phyloP scores from a whole-genome alignment of 2,113 vertebrate species.

The Tyto alba region DNA sequence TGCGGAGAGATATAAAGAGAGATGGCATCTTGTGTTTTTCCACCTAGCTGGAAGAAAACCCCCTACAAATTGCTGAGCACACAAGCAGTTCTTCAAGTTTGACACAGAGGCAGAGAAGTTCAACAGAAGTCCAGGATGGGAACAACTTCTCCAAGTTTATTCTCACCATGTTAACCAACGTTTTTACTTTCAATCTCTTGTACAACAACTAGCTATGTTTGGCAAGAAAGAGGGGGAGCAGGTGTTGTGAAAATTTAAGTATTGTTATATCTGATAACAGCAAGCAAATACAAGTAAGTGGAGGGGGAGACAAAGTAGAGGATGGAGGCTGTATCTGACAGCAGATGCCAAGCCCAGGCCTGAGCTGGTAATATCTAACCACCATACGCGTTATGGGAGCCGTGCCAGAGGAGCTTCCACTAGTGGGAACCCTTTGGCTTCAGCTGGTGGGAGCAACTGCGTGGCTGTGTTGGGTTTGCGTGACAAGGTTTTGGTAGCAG shows the following conservation, averaged over 20 bases:
- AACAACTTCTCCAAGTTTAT: not conserved
- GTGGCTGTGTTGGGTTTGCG: no score
- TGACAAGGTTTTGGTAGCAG: no score
- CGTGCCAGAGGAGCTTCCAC: not conserved
- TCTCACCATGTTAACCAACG: not conserved
- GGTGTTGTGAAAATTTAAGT: not conserved
- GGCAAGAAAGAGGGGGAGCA: not conserved
- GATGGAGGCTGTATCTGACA: not conserved
- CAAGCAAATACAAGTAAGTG: not conserved
- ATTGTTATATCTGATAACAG: not conserved
- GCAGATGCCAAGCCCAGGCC: not conserved
- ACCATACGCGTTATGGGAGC: rapidly evolving
- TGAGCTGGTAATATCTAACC: not conserved
- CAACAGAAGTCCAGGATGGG: not conserved
- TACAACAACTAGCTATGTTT: not conserved
- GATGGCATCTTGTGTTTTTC: not conserved
- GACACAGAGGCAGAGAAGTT: not conserved
- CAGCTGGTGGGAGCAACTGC: not conserved
- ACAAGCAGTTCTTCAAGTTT: not conserved
- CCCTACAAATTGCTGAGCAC: not conserved
- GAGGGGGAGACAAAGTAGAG: not conserved
- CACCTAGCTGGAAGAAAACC: not conserved
- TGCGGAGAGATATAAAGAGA: not conserved
- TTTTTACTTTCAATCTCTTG: not conserved
- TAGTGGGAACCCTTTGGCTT: not conserved